A percentile compares a stretch with the other conserved stretches of the same genome.
Evolutionary conservation across 2,797 vertebrate genomes (phyloP).

Genomic region (Podarcis lilfordi): DNA sequence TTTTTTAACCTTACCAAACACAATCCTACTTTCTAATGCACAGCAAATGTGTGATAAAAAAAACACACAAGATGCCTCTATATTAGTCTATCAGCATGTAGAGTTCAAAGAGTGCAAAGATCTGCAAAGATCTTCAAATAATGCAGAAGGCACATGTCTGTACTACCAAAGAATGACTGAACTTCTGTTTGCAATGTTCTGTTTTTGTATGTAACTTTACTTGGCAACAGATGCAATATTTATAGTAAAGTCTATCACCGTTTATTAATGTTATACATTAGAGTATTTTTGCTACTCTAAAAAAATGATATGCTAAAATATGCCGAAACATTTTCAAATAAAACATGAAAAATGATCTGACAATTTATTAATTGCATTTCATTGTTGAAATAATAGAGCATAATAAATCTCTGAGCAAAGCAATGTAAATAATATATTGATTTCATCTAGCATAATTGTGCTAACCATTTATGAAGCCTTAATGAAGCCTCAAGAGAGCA

Average conservation of each 20-base stretch:
- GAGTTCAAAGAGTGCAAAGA: slow-evolving; percentile 52
- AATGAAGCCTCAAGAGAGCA: slow-evolving; percentile 59
- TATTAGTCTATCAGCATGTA: slow-evolving; percentile 49
- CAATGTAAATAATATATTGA: slow-evolving; percentile 71
- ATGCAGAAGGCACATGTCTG: slow-evolving; percentile 65
- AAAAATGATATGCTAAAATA: slow-evolving; percentile 80
- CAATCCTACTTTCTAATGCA: slow-evolving; percentile 45
- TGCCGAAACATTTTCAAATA: slow-evolving; percentile 75
- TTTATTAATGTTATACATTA: slow-evolving; percentile 81
- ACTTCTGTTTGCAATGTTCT: slow-evolving; percentile 66
- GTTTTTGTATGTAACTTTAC: slow-evolving; percentile 77
- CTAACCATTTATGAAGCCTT: slow-evolving; percentile 62
- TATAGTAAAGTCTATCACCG: slow-evolving; percentile 81
- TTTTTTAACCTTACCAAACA: slow-evolving; percentile 44
- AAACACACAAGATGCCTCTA: slow-evolving; percentile 26
- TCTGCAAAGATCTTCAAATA: slow-evolving; percentile 41
- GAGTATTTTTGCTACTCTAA: slow-evolving; percentile 74
- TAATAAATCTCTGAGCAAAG: slow-evolving; percentile 69
- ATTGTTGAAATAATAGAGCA: slow-evolving; percentile 69
- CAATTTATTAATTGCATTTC: slow-evolving; percentile 75
- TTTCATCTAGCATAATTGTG: slow-evolving; percentile 66
- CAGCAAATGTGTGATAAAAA: slow-evolving; percentile 49
- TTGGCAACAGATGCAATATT: slow-evolving; percentile 80
- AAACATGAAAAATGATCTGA: slow-evolving; percentile 71
- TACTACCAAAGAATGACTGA: slow-evolving; percentile 57